These are phyloP conservation scores for Scomber colias DNA, from an alignment of 2,113 vertebrate genomes.

Conservation along the genomic window DNA sequence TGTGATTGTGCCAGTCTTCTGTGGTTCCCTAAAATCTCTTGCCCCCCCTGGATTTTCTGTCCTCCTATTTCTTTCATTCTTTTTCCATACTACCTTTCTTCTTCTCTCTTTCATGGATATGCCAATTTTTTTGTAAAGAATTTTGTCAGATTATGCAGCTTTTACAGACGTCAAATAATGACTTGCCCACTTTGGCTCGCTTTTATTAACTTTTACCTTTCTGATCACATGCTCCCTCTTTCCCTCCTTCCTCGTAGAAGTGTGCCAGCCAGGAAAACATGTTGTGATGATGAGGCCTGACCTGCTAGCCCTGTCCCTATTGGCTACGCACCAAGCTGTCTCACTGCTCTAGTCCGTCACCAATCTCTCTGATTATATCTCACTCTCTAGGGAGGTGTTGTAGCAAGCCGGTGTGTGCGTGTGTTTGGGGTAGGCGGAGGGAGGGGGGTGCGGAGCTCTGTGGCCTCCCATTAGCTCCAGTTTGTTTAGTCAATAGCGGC, in stretches of 20 bases:
- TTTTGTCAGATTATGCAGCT: neutral
- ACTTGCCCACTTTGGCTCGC: neutral
- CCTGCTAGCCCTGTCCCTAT: conserved; percentile 66
- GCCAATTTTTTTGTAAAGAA: neutral
- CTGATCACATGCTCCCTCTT: neutral
- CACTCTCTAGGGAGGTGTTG: conserved; percentile 78
- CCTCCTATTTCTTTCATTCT: neutral
- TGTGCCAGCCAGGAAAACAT: conserved; percentile 63
- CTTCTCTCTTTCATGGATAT: neutral
- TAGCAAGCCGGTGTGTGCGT: conserved; percentile 35
- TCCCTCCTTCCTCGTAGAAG: conserved; percentile 24
- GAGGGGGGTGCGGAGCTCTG: conserved; percentile 11
- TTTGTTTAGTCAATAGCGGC: conserved; percentile 80
- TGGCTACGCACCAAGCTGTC: conserved; percentile 70
- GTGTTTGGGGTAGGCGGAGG: neutral
- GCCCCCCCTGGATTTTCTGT: neutral
- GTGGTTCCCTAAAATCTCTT: neutral
- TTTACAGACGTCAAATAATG: neutral
- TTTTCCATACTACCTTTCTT: neutral
- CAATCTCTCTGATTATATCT: conserved; percentile 81
- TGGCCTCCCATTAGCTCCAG: conserved; percentile 80
- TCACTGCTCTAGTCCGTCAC: conserved; percentile 64
- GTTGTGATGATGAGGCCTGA: conserved; percentile 78
- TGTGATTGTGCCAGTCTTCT: neutral
- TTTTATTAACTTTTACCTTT: neutral